phyloP scores from a whole-genome alignment of 1,140 invertebrate genomes.

The Caenorhabditis tropicalis region DNA sequence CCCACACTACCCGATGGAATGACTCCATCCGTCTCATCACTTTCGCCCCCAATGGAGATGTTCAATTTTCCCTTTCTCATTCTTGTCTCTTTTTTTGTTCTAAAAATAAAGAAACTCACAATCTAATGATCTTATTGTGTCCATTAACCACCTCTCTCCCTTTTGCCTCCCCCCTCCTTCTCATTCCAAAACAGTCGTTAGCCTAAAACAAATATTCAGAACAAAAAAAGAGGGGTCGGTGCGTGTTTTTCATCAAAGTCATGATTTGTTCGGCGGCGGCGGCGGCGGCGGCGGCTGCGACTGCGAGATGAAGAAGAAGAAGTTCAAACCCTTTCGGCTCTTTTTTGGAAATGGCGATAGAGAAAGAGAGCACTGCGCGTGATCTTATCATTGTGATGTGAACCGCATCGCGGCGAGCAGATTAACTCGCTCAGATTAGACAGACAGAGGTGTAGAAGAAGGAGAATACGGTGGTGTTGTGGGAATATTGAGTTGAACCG shows the following conservation, averaged over 20 bases:
- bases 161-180: not conserved
- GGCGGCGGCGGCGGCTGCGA: too few species aligned
- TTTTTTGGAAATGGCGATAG: not conserved
- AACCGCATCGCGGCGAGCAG: not conserved
- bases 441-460: not conserved
- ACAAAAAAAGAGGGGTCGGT: not conserved
- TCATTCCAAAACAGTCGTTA: not conserved
- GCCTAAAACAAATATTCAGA: slow-evolving; percentile 21
- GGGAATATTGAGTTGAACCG: not conserved
- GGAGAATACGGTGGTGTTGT: not conserved
- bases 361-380: not conserved
- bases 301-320: not conserved
- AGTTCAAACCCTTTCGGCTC: not conserved
- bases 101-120: slow-evolving; percentile 34
- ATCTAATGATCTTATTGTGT: not conserved
- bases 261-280: slow-evolving; percentile 4
- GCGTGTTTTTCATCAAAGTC: slow-evolving; percentile 39
- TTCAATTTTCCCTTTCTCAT: not conserved
- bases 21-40: not conserved
- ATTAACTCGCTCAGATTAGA: slow-evolving; percentile 1
- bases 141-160: not conserved
- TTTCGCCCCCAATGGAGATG: not conserved
- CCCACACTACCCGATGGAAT: not conserved
- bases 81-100: not conserved
- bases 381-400: slow-evolving; percentile 32